phyloP scores from a whole-genome alignment of 2,888 invertebrate genomes.

The Lucinisca nassula region DNA sequence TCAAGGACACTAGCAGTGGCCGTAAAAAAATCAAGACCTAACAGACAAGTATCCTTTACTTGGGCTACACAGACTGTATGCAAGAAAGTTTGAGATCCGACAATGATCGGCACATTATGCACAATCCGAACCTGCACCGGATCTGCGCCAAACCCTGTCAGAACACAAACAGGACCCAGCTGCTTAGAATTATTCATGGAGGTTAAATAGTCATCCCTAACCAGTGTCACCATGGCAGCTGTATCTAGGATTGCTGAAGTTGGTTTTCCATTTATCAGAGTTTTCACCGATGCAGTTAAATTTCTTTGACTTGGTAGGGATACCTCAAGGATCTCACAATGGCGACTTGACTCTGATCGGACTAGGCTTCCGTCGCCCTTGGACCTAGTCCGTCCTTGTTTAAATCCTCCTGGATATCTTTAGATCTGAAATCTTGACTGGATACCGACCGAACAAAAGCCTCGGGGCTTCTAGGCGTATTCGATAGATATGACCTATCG shows the following conservation, averaged over 20 bases:
- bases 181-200: background rate
- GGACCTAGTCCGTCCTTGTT: background rate
- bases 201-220: background rate
- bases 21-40: background rate
- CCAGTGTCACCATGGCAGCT: background rate
- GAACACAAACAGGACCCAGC: background rate
- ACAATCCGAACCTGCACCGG: background rate
- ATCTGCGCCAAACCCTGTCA: background rate
- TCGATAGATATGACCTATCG: too few relatives aligned
- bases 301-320: background rate
- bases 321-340: background rate
- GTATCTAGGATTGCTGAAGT: background rate
- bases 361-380: background rate
- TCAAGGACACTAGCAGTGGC: background rate
- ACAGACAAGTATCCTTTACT: background rate
- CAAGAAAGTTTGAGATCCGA: background rate
- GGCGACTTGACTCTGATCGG: background rate
- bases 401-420: too few relatives aligned
- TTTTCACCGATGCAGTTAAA: background rate
- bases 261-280: background rate
- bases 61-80: background rate
- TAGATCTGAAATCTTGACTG: too few relatives aligned
- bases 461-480: too few relatives aligned
- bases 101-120: background rate
- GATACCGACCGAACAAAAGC: too few relatives aligned